phyloP scores from a whole-genome alignment of 2,888 invertebrate species.

The Chymomyza procnemis region DNA sequence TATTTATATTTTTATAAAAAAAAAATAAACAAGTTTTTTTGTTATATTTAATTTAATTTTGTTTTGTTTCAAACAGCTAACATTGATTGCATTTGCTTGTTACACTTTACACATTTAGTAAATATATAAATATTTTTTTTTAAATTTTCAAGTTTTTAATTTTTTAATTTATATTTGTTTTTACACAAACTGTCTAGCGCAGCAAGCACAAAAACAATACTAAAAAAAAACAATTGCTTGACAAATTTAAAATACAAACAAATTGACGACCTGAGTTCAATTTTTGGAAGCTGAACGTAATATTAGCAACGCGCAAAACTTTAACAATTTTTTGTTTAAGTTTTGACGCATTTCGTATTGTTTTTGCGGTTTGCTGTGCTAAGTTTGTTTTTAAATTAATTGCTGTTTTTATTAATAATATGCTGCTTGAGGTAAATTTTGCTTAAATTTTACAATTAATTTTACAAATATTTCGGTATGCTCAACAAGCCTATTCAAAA shows the following conservation, averaged over 20 bases:
- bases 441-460: constrained; percentile 1
- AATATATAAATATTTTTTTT: constrained; percentile 27
- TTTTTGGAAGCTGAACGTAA: constrained; percentile 16
- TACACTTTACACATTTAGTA: constrained; percentile 8
- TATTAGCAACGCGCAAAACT: not conserved
- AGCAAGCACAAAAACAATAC: constrained; percentile 1
- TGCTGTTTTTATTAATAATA: not conserved
- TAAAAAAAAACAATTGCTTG: constrained; percentile 8
- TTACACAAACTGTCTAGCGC: not conserved
- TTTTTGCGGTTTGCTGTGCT: not conserved
- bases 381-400: not conserved
- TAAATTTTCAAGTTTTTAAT: not conserved
- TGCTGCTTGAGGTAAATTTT: constrained; percentile 7
- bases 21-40: constrained; percentile 28
- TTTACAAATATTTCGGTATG: constrained; percentile 24
- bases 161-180: not conserved
- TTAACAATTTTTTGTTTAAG: not conserved
- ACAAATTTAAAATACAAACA: constrained; percentile 16
- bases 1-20: constrained; percentile 37
- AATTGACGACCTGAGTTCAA: constrained; percentile 10
- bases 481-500: constrained; percentile 30
- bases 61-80: constrained; percentile 15
- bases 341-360: not conserved
- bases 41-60: no score
- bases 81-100: constrained; percentile 36